phyloP scores from a whole-genome alignment of 2,797 vertebrate genomes.

The Yasuhikotakia modesta region DNA sequence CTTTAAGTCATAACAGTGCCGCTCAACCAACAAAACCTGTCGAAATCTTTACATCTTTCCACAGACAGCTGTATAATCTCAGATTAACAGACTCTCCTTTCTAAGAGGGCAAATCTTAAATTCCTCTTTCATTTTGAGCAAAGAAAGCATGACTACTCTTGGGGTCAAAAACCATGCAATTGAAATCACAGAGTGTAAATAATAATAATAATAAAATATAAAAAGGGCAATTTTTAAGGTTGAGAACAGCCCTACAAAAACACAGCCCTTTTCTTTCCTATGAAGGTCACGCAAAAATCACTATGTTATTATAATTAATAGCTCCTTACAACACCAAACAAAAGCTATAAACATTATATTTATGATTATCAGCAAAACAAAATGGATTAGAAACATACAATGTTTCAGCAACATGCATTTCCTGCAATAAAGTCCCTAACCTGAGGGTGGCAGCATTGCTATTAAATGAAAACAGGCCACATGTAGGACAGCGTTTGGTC shows the following conservation, averaged over 20 bases:
- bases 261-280: neutral
- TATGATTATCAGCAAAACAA: neutral
- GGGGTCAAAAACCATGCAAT: neutral
- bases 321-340: neutral
- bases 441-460: constrained; percentile 49
- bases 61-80: constrained; percentile 49
- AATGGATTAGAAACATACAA: neutral
- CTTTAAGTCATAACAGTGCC: constrained; percentile 27
- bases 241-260: neutral
- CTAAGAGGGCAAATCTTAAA: neutral
- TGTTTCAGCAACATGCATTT: neutral
- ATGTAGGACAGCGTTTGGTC: neutral
- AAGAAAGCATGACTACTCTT: neutral
- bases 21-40: constrained; percentile 33
- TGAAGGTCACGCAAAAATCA: neutral
- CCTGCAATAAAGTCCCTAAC: neutral
- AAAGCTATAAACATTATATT: neutral
- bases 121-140: neutral
- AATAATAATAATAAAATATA: neutral
- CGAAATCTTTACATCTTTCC: constrained; percentile 32
- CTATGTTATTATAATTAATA: neutral
- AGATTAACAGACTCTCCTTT: constrained; percentile 40
- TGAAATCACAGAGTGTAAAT: neutral
- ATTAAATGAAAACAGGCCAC: constrained; percentile 19
- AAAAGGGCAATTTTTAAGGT: neutral